Base-by-base conservation (phyloP, 2,888 invertebrate genomes). In the Parnassius mnemosyne region DNA sequence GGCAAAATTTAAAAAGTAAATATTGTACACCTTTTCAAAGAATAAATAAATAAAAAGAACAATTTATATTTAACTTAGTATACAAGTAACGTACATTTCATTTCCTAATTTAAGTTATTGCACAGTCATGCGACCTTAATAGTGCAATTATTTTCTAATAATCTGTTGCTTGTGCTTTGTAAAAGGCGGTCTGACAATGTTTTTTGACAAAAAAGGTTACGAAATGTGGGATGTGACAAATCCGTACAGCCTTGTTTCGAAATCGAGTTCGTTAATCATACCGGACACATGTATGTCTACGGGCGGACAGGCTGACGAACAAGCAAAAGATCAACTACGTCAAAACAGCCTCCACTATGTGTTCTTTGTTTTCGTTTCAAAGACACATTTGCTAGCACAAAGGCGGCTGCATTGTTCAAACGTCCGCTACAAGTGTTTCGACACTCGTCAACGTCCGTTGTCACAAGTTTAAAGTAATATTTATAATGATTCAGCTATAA, bases 361-460 rank as follows among this genome's bases (percentile, higher is more conserved):
- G 16, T 49, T 49, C 79, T 82, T 85, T 87, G 88, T 89, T 87
- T 83, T 83, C 80, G 76, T 82, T 83, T 76, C 73, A 72, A 76
- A 77, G 78, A 76, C 74, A 79, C 77, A 80, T 83, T 83, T 79
- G 75, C 72, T 65, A 71, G 73, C 72, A 83, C 81, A 83, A 84
- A 83, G 76, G 74, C 73, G 73, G 68, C 66, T 68, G 73, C 73
- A 85, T 88, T 88, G 86, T 89, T 81, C 75, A 72, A 68, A 72
- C 69, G 74, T 79, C 76, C 74, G 76, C 74, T 79, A 83, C 82
- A 47, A 81, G 83, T 79, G 79, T 89, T 88, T 84, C 87, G 80
- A 85, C 86, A 88, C 83, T 74, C 83, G 87, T 87, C 89, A 89
- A 78, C 75, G 79, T 83, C 74, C 70, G 68, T 70, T 78, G 78